Conservation (phyloP, 2,888 invertebrate genomes). For the Pterobdella sp. region DNA sequence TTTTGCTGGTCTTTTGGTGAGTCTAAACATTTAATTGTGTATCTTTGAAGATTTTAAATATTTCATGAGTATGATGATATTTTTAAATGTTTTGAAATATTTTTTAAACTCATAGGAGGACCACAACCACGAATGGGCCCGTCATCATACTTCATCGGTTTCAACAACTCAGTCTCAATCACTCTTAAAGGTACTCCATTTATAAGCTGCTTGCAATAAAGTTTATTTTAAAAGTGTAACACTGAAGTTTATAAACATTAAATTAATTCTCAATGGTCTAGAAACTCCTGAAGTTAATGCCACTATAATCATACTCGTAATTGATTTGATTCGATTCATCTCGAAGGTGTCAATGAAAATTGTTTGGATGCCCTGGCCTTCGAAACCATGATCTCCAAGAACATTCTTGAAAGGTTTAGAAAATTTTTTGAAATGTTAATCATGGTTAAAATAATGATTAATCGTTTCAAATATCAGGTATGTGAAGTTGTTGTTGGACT, state of each 20-base stretch:
- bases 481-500: slow-evolving; percentile 78
- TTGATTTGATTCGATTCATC: no score
- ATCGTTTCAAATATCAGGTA: slow-evolving; percentile 56
- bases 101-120: slow-evolving; percentile 21
- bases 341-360: slow-evolving; percentile 21
- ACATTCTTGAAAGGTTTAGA: slow-evolving; percentile 19
- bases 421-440: not conserved
- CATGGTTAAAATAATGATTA: not conserved
- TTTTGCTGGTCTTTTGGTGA: slow-evolving; percentile 21
- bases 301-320: no score
- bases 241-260: no score
- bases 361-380: slow-evolving; percentile 24
- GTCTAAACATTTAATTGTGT: not conserved
- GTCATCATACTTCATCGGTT: slow-evolving; percentile 23
- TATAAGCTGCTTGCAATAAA: not conserved
- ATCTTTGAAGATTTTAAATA: no score
- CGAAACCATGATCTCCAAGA: slow-evolving; percentile 24
- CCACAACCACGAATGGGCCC: slow-evolving; percentile 17
- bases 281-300: not conserved
- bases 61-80: no score
- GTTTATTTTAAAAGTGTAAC: no score
- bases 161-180: slow-evolving; percentile 24
- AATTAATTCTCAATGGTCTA: not conserved
- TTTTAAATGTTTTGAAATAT: no score
- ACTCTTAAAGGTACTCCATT: slow-evolving; percentile 17